Evolutionary conservation across 2,888 invertebrate genomes (phyloP), one percentile per base, ranked within the genome.

Genomic region (Agriopis leucophaearia): DNA sequence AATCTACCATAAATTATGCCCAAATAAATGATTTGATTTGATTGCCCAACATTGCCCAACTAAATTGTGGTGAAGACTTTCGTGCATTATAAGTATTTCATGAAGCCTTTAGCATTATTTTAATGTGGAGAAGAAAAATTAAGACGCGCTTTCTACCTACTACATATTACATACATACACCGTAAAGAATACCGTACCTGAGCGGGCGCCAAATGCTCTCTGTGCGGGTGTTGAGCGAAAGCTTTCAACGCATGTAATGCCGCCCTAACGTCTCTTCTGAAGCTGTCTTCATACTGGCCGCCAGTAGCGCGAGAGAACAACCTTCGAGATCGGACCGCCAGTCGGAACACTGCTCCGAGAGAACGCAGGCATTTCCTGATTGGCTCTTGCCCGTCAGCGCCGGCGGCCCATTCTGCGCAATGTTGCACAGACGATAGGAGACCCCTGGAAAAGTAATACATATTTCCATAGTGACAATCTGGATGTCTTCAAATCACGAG

Each of bases 291-390:
- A 82, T 97, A 97, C 87, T 97, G 97, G 0, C 97, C 98, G 9
- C 97, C 97, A 0, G 97, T 98, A 0, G 98, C 98, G 16, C 97
- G 94, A 0, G 97, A 96, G 91, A 98, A 98, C 47, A 98, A 84
- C 47, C 97, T 87, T 8, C 98, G 94, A 50, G 98, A 99, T 78
- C 98, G 97, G 45, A 99, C 98, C 2, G 99, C 97, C 78, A 99
- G 95, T 73, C 98, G 97, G 89, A 99, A 98, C 76, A 99, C 97
- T 71, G 98, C 98, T 83, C 98, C 98, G 52, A 99, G 92, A 0
- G 98, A 98, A 64, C 97, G 96, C 69, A 98, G 97, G 82, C 98
- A 98, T 82, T 97, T 98, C 84, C 97, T 96, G 69, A 98, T 97
- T 0, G 98, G 97, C 80, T 98, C 98, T 71, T 98, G 98, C 51